Percentiles rank a stretch among this genome's conserved stretches.
These are phyloP conservation scores for Lagopus leucura DNA, from an alignment of 2,113 vertebrate species.

Conservation along the genomic window DNA sequence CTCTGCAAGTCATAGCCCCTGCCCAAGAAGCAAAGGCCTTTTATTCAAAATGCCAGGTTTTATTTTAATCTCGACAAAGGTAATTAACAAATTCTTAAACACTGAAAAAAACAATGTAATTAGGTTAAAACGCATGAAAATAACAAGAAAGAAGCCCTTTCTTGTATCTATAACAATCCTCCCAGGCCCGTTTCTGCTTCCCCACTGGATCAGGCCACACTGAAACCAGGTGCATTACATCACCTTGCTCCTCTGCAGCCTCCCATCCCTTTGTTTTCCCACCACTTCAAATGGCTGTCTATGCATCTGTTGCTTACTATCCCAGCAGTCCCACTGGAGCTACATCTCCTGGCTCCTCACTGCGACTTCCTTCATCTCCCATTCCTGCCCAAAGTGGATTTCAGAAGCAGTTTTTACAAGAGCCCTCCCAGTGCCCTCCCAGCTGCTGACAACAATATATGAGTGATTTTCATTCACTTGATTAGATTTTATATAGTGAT, in stretches of 20 bases:
- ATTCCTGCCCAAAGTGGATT: background rate
- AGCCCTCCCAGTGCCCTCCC: background rate
- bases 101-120: background rate
- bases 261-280: background rate
- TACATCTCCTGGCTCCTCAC: background rate
- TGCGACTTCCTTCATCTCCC: background rate
- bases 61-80: background rate
- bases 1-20: background rate
- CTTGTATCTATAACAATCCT: background rate
- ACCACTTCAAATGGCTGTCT: background rate
- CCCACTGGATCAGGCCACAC: background rate
- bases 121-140: background rate
- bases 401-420: background rate
- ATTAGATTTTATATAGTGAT: background rate
- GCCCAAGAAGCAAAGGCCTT: background rate
- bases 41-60: background rate
- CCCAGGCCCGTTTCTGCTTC: background rate
- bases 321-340: background rate
- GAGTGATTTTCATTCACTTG: background rate
- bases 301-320: background rate
- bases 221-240: background rate
- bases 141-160: background rate
- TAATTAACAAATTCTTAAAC: background rate
- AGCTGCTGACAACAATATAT: background rate
- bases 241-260: background rate